A percentile compares a stretch with the other conserved stretches of the same genome.
Conservation (phyloP, 2,888 invertebrate genomes). For the Tachystola acroxantha region DNA sequence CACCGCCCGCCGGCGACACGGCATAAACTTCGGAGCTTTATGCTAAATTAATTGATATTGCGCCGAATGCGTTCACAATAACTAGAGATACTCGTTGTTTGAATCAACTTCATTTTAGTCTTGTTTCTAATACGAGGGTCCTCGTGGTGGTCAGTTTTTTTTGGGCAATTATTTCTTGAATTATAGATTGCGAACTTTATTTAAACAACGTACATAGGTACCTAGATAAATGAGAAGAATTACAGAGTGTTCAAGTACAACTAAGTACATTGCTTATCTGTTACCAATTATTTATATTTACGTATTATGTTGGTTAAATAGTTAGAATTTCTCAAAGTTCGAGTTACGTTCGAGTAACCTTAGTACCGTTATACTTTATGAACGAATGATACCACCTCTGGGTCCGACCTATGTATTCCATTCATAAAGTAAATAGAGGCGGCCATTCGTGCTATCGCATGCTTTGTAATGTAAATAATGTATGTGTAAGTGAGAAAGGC, state of each 20-base stretch:
- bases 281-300: too few species aligned
- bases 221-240: too few species aligned
- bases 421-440: constrained; percentile 28
- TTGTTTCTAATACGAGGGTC: too few species aligned
- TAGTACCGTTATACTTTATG: constrained; percentile 17
- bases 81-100: constrained; percentile 17
- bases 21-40: constrained; percentile 23
- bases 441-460: constrained; percentile 20
- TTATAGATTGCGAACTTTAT: too few species aligned
- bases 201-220: too few species aligned
- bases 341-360: constrained; percentile 13
- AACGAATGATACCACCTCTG: constrained; percentile 20
- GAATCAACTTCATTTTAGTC: too few species aligned
- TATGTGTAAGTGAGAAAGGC: constrained; percentile 5
- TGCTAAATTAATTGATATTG: constrained; percentile 29
- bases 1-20: constrained; percentile 14
- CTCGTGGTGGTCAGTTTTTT: too few species aligned
- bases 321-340: too few species aligned
- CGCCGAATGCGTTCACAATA: constrained; percentile 20
- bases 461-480: constrained; percentile 21
- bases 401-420: constrained; percentile 19
- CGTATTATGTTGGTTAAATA: too few species aligned
- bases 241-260: too few species aligned
- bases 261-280: too few species aligned
- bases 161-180: too few species aligned